Evolutionary conservation across 2,113 vertebrate genomes (phyloP).

Genomic region (Corvus moneduloides): DNA sequence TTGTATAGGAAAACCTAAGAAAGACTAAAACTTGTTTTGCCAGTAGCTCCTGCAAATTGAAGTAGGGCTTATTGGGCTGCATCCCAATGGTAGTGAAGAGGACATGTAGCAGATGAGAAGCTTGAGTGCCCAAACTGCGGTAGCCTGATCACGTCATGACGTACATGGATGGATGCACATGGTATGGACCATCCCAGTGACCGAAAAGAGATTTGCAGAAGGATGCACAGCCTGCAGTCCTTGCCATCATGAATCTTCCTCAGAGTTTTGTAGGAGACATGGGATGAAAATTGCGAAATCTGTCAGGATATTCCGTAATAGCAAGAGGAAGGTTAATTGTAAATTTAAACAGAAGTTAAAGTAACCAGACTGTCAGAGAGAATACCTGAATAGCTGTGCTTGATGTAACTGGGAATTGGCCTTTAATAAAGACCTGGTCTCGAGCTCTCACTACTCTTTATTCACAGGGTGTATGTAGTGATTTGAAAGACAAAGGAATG

Average conservation of each 20-base stretch:
- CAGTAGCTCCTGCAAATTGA: neutral
- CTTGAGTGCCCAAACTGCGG: neutral
- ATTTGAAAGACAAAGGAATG: neutral
- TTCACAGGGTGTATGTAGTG: neutral
- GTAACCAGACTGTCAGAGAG: neutral
- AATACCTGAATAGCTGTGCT: neutral
- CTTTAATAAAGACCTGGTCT: neutral
- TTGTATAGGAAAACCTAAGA: neutral
- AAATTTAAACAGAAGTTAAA: neutral
- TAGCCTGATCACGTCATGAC: neutral
- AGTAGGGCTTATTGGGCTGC: neutral
- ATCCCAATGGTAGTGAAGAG: neutral
- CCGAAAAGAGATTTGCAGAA: neutral
- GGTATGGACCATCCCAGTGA: neutral
- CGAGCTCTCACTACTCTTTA: fast-evolving
- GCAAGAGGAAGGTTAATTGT: neutral
- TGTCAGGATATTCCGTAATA: neutral
- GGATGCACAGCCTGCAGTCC: neutral
- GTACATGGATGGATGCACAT: neutral
- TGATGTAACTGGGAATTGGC: neutral
- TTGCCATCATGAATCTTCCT: slow-evolving; percentile 21
- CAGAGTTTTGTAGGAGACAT: neutral
- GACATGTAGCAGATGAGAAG: neutral
- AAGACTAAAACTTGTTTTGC: neutral
- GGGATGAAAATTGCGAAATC: neutral